A percentile compares a stretch with the other conserved stretches of the same genome.
Conservation (phyloP, 2,113 vertebrate species). For the Takifugu flavidus region DNA sequence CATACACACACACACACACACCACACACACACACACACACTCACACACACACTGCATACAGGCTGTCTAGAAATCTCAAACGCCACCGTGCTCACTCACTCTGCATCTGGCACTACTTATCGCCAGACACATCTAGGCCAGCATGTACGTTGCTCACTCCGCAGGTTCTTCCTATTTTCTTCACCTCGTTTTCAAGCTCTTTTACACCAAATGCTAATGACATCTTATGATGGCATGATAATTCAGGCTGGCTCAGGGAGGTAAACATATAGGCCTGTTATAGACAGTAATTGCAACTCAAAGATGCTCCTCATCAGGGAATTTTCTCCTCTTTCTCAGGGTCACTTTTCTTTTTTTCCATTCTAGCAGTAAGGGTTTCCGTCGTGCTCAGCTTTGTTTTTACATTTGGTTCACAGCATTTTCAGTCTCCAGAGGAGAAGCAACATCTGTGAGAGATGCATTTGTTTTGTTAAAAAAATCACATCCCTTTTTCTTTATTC, state of each 20-base stretch:
- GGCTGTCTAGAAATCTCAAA: constrained; percentile 30
- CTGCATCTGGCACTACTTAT: constrained; percentile 61
- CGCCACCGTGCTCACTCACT: constrained; percentile 67
- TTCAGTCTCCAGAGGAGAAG: constrained; percentile 32
- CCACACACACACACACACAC: constrained; percentile 7
- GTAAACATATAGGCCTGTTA: constrained; percentile 29
- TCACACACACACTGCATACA: constrained; percentile 5
- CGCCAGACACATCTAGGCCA: constrained; percentile 15
- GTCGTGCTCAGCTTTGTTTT: constrained; percentile 36
- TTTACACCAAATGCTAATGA: constrained; percentile 40
- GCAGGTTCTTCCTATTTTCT: constrained; percentile 31
- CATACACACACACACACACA: constrained; percentile 4
- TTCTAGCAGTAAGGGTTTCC: constrained; percentile 30
- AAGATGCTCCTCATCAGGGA: constrained; percentile 26
- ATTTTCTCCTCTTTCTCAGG: constrained; percentile 16
- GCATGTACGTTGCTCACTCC: constrained; percentile 14
- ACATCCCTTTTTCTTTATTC: constrained; percentile 8
- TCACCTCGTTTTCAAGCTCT: constrained; percentile 46
- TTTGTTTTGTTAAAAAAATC: constrained; percentile 14
- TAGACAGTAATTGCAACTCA: too few relatives aligned
- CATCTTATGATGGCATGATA: constrained; percentile 37
- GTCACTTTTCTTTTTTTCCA: constrained; percentile 27
- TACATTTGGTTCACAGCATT: constrained; percentile 22
- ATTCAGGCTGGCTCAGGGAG: constrained; percentile 5
- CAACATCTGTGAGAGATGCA: constrained; percentile 37